These are phyloP conservation scores for Abrostola triplasia DNA, from an alignment of 2,888 invertebrate species.

Conservation along the genomic window DNA sequence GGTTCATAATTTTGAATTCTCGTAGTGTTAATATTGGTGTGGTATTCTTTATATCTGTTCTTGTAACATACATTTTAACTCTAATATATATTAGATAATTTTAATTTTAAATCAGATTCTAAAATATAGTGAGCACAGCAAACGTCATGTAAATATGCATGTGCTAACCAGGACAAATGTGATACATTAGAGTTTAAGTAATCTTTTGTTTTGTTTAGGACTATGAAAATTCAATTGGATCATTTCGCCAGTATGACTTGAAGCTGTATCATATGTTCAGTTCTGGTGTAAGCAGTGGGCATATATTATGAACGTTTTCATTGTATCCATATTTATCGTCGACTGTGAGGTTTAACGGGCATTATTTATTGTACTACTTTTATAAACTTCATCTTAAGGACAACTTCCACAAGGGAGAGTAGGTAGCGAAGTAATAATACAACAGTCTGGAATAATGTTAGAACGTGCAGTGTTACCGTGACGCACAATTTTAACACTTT, in stretches of 20 bases:
- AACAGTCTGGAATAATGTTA: constrained; percentile 44
- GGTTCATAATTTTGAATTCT: constrained; percentile 83
- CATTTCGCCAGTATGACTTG: constrained; percentile 59
- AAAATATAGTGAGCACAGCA: constrained; percentile 81
- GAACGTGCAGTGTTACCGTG: constrained; percentile 60
- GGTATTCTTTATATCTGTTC: constrained; percentile 86
- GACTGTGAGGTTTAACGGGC: constrained; percentile 78
- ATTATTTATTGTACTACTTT: constrained; percentile 75
- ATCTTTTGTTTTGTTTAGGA: constrained; percentile 61
- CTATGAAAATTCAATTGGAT: constrained; percentile 53
- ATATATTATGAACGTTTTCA: constrained; percentile 56
- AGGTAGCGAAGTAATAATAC: constrained; percentile 45
- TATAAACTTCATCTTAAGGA: constrained; percentile 56
- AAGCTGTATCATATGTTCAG: constrained; percentile 61
- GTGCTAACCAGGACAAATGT: constrained; percentile 86
- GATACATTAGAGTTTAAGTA: constrained; percentile 85
- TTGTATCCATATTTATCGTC: constrained; percentile 62
- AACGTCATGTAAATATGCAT: constrained; percentile 80
- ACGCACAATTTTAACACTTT: constrained; percentile 82
- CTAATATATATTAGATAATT: constrained; percentile 68
- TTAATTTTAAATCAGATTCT: constrained; percentile 81
- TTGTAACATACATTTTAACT: constrained; percentile 81
- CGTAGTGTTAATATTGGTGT: constrained; percentile 86
- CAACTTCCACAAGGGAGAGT: constrained; percentile 57
- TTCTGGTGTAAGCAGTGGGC: constrained; percentile 56